phyloP scores from a whole-genome alignment of 2,113 vertebrate species.

The Rhegmatorhina hoffmannsi region DNA sequence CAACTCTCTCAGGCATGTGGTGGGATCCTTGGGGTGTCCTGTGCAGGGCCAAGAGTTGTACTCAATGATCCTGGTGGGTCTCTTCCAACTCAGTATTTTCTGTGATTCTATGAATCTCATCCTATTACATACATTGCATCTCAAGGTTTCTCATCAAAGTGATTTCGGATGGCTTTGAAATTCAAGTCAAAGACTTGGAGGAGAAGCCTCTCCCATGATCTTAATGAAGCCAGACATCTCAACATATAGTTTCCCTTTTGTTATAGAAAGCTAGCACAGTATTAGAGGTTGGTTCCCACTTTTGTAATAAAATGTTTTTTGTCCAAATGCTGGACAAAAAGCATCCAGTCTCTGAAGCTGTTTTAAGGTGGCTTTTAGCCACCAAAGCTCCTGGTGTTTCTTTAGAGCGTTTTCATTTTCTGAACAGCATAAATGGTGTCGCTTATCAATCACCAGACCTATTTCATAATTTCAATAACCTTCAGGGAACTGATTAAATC shows the following conservation, averaged over 20 bases:
- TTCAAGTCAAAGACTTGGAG: background rate
- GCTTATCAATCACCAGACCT: conserved; percentile 42
- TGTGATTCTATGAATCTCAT: background rate
- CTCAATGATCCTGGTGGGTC: background rate
- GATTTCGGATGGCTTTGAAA: background rate
- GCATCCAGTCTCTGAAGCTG: background rate
- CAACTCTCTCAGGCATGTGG: background rate
- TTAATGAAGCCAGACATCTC: background rate
- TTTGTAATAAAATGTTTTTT: background rate
- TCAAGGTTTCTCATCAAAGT: background rate
- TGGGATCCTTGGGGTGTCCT: background rate
- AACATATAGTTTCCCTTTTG: background rate
- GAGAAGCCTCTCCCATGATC: background rate
- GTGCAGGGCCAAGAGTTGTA: background rate
- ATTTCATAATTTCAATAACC: conserved; percentile 61
- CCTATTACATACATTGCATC: background rate
- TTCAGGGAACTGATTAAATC: conserved; percentile 54
- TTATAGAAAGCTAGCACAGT: background rate
- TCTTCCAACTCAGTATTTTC: background rate
- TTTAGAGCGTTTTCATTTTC: conserved; percentile 37
- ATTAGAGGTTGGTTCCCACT: background rate
- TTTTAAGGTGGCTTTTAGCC: conserved; percentile 17
- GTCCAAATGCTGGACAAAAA: background rate
- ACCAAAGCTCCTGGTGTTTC: conserved; percentile 5
- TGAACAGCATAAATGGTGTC: conserved; percentile 24